Evolutionary conservation across 2,113 vertebrate species (phyloP).

Genomic region (Chlamydotis undulata): DNA sequence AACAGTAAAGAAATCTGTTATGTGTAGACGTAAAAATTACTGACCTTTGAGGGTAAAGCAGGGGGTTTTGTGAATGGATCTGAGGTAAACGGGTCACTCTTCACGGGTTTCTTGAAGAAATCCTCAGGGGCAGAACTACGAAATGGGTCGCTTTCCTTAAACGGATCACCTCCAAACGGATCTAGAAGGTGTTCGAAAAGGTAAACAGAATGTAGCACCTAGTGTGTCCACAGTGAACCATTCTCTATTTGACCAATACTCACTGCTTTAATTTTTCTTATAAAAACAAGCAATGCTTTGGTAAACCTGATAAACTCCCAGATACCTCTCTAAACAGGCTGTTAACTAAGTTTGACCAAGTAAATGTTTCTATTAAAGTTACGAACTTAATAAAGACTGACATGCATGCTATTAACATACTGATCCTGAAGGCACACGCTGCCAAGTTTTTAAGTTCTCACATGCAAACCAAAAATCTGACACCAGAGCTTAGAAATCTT

Average conservation of each 20-base stretch:
- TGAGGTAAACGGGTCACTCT: slow-evolving; percentile 89
- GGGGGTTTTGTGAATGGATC: slow-evolving; percentile 92
- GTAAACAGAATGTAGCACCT: not conserved
- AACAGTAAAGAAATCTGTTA: not conserved
- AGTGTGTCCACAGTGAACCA: not conserved
- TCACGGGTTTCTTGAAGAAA: slow-evolving; percentile 91
- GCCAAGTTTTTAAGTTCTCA: not conserved
- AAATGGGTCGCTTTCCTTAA: slow-evolving; percentile 94
- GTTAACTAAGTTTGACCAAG: not conserved
- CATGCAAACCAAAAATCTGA: not conserved
- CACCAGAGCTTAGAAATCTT: not conserved
- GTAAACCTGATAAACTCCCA: not conserved
- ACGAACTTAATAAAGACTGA: not conserved
- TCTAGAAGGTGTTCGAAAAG: slow-evolving; percentile 70
- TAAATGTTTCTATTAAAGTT: not conserved
- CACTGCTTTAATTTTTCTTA: not conserved
- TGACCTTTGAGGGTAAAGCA: slow-evolving; percentile 86
- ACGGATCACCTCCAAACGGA: slow-evolving; percentile 95
- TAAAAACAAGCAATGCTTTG: not conserved
- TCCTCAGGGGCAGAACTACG: slow-evolving; percentile 84
- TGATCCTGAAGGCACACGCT: not conserved
- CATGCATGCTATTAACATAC: not conserved
- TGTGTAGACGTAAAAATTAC: not conserved
- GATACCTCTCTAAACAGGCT: not conserved
- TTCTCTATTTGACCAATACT: not conserved